These are phyloP conservation scores for Pterocles orientalis DNA, from an alignment of 2,113 vertebrate genomes.

Conservation along the genomic window DNA sequence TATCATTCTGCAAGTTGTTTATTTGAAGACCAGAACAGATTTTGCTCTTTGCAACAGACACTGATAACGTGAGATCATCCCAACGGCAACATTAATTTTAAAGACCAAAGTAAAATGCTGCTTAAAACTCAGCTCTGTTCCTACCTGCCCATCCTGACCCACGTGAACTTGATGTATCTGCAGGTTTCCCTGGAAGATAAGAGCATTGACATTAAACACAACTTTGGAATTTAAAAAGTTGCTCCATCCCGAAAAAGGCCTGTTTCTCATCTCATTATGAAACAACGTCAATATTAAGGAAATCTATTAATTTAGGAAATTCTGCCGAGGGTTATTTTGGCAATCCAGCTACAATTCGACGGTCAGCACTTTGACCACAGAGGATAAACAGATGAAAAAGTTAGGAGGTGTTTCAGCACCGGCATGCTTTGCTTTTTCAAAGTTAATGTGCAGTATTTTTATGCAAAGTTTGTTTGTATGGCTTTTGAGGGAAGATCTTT, in stretches of 20 bases:
- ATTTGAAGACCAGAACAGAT: background rate
- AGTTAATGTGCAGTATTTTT: background rate
- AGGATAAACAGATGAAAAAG: background rate
- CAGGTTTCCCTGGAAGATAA: slow-evolving; percentile 88
- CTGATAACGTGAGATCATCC: background rate
- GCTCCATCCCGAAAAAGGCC: background rate
- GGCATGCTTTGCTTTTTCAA: background rate
- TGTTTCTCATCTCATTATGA: background rate
- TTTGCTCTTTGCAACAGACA: background rate
- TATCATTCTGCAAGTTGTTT: background rate
- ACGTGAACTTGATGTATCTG: slow-evolving; percentile 97
- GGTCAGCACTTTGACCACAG: background rate
- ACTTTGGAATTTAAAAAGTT: background rate
- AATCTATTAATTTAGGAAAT: background rate
- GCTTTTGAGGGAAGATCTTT: background rate
- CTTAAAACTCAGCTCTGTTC: background rate
- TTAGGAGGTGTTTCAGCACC: background rate
- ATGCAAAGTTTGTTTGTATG: background rate
- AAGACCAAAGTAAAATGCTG: background rate
- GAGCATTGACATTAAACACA: background rate
- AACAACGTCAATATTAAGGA: background rate
- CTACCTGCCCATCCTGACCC: slow-evolving; percentile 97
- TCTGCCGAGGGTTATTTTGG: background rate
- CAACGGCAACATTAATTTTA: background rate
- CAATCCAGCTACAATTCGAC: background rate